A percentile compares a stretch with the other conserved stretches of the same genome.
Evolutionary conservation across 2,113 vertebrate species (phyloP).

Genomic region (Tragelaphus imberbis): DNA sequence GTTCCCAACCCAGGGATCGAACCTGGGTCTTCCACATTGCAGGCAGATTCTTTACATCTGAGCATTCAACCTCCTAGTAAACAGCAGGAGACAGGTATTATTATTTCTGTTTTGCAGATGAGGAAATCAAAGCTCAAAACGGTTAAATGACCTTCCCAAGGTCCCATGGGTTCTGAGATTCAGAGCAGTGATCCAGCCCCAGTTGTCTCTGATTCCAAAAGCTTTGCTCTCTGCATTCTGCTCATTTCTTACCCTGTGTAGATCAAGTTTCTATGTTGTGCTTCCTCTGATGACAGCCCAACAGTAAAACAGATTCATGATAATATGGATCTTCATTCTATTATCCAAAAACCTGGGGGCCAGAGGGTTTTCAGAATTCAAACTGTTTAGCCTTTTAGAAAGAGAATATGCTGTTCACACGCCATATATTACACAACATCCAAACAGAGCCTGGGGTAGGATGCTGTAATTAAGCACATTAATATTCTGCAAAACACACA

Average conservation of each 20-base stretch:
- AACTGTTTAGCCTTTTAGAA: neutral
- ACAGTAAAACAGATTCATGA: neutral
- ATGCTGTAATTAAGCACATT: constrained; percentile 4
- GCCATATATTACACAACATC: neutral
- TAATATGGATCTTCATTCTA: neutral
- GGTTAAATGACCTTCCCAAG: neutral
- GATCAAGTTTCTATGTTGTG: neutral
- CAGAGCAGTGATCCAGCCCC: neutral
- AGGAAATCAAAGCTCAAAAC: neutral
- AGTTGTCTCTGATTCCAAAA: neutral
- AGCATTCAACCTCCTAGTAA: neutral
- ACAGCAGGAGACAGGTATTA: neutral
- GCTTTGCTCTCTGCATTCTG: neutral
- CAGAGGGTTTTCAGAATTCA: neutral
- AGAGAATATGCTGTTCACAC: neutral
- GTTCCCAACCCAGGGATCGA: neutral
- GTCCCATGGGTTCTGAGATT: neutral
- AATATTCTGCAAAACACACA: neutral
- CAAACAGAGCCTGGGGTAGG: neutral
- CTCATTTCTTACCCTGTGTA: neutral
- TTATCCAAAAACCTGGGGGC: neutral
- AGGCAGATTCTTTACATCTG: neutral
- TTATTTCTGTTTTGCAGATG: neutral
- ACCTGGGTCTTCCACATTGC: neutral
- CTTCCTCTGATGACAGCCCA: neutral